These are phyloP conservation scores for Pseudomyrmex pallidus DNA, from an alignment of 1,140 invertebrate species.

Conservation along the genomic window DNA sequence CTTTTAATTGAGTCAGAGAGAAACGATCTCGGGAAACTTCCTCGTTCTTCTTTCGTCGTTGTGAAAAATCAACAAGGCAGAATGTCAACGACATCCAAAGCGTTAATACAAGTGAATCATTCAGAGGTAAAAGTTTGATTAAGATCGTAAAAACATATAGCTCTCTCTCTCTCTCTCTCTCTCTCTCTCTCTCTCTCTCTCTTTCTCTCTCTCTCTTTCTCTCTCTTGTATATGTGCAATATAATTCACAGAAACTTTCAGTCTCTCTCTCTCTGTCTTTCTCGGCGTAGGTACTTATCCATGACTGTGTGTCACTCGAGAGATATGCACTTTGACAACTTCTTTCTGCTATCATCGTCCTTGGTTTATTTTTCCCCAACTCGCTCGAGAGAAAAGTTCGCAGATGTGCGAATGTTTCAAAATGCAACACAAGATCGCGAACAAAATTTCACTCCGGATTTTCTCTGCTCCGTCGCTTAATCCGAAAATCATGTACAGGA, in stretches of 20 bases:
- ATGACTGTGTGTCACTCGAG: neutral
- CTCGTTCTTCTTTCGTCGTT: slow-evolving; percentile 57
- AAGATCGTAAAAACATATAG: slow-evolving; percentile 29
- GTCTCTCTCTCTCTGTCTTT: neutral
- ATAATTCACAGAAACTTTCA: slow-evolving; percentile 46
- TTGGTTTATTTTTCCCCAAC: neutral
- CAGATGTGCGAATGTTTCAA: neutral
- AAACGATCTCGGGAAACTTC: slow-evolving; percentile 67
- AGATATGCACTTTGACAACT: neutral
- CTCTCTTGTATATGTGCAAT: neutral
- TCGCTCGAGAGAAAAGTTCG: neutral
- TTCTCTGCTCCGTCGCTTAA: slow-evolving; percentile 51
- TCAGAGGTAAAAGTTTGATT: slow-evolving; percentile 61
- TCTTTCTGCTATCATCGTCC: neutral
- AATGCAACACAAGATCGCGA: neutral
- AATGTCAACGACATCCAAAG: slow-evolving; percentile 18
- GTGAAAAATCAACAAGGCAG: slow-evolving; percentile 64
- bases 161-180: slow-evolving; percentile 5
- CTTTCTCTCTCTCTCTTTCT: too few species aligned
- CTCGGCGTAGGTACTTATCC: neutral
- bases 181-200: neutral
- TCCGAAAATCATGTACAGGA: neutral
- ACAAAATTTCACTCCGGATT: slow-evolving; percentile 23
- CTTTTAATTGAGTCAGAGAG: slow-evolving; percentile 69
- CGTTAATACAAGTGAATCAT: slow-evolving; percentile 63